Conservation (phyloP, 2,888 invertebrate genomes). For the Macropis europaea region DNA sequence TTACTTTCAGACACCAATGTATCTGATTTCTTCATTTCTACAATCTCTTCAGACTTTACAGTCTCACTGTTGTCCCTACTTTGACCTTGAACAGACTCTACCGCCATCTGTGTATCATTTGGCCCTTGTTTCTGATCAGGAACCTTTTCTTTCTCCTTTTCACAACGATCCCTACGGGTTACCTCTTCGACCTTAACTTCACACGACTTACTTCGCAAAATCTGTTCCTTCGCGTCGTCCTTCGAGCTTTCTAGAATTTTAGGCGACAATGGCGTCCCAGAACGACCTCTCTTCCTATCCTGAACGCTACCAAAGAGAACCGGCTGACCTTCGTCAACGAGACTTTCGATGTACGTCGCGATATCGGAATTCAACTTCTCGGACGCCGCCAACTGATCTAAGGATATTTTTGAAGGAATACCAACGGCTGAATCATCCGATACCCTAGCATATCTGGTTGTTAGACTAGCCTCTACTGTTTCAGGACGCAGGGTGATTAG, state of each 20-base stretch:
- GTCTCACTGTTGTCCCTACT: not conserved
- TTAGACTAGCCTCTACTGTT: constrained; percentile 73
- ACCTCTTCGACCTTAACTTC: not conserved
- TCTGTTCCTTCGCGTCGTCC: constrained; percentile 11
- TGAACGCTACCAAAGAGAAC: constrained; percentile 75
- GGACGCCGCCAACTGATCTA: constrained; percentile 13
- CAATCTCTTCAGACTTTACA: not conserved
- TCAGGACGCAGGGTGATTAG: constrained; percentile 73
- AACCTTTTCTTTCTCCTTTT: not conserved
- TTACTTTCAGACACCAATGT: not conserved
- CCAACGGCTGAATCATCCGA: constrained; percentile 43
- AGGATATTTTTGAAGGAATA: constrained; percentile 14
- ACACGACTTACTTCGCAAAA: not conserved
- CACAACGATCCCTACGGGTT: not conserved
- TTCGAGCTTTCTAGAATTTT: constrained; percentile 8
- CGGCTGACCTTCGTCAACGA: constrained; percentile 46
- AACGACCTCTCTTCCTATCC: constrained; percentile 67
- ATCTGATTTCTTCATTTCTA: not conserved
- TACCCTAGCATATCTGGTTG: constrained; percentile 71
- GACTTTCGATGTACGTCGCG: constrained; percentile 27
- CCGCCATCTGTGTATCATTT: too few species aligned
- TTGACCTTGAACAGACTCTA: too few species aligned
- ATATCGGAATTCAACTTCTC: constrained; percentile 16
- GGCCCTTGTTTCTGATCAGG: not conserved
- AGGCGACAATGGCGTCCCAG: constrained; percentile 37